phyloP scores from a whole-genome alignment of 1,140 invertebrate genomes.

The Microplitis demolitor region DNA sequence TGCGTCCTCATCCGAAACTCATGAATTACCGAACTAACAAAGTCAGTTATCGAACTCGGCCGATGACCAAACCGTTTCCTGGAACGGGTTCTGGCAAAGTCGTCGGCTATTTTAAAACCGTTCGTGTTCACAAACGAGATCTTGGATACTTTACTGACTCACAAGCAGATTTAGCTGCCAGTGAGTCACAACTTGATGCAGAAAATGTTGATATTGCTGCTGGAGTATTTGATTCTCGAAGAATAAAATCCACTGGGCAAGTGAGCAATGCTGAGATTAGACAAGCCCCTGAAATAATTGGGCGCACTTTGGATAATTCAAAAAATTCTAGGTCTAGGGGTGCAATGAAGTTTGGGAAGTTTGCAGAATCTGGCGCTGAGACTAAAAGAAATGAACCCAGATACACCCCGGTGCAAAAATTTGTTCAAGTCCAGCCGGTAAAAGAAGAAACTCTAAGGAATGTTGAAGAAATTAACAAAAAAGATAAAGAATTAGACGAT shows the following conservation, averaged over 20 bases:
- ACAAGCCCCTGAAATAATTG: no score
- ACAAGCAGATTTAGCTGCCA: no score
- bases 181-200: not conserved
- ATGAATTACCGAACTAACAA: conserved; percentile 23
- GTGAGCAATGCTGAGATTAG: no score
- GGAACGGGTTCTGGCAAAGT: not conserved
- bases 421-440: not conserved
- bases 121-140: conserved; percentile 34
- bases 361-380: conserved; percentile 27
- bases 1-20: not conserved
- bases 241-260: no score
- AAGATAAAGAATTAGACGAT: not conserved
- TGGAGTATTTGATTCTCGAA: not conserved
- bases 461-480: no score
- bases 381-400: conserved; percentile 30
- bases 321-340: conserved; percentile 22
- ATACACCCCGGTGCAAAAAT: not conserved
- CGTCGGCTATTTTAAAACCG: conserved; percentile 27
- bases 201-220: not conserved
- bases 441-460: not conserved
- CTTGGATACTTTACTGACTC: not conserved
- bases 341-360: conserved; percentile 31
- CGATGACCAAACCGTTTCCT: not conserved
- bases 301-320: no score
- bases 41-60: conserved; percentile 21